phyloP scores from a whole-genome alignment of 2,797 vertebrate species.

The Cynodonichthys magdalenae region DNA sequence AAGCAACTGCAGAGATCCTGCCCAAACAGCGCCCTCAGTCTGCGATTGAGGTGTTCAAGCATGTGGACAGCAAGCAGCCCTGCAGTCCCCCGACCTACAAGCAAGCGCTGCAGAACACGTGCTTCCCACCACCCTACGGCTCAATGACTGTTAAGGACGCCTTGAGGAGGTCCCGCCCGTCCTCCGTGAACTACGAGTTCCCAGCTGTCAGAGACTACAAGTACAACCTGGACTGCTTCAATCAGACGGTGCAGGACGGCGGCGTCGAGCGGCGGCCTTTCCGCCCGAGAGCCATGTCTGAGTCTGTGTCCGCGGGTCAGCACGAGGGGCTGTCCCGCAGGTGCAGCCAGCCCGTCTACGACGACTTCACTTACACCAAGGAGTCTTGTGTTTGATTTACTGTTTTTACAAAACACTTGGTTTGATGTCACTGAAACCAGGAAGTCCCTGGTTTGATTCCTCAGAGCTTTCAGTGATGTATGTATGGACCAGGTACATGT shows the following conservation, averaged over 20 bases:
- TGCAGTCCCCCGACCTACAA: constrained; percentile 87
- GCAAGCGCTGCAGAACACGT: constrained; percentile 79
- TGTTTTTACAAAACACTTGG: constrained; percentile 10
- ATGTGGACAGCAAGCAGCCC: constrained; percentile 81
- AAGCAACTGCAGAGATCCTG: constrained; percentile 56
- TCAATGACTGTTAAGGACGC: constrained; percentile 85
- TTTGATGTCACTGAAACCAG: constrained; percentile 1
- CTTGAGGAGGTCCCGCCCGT: constrained; percentile 71
- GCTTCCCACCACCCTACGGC: constrained; percentile 49
- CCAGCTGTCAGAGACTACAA: constrained; percentile 20
- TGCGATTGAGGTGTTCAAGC: constrained; percentile 85
- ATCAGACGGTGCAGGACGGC: constrained; percentile 17
- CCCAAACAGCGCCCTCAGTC: constrained; percentile 78
- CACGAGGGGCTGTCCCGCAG: constrained; percentile 71
- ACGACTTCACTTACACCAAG: constrained; percentile 87
- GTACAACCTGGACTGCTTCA: constrained; percentile 21
- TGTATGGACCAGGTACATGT: not conserved
- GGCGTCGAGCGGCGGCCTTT: constrained; percentile 56
- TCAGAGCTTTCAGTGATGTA: too few species aligned
- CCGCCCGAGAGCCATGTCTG: constrained; percentile 85
- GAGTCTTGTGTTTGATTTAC: constrained; percentile 91
- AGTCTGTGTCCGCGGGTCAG: constrained; percentile 74
- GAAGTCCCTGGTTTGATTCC: not conserved
- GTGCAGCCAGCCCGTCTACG: constrained; percentile 89
- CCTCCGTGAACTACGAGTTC: constrained; percentile 76